Evolutionary conservation across 2,888 invertebrate species (phyloP), one percentile per base, ranked within the genome.

Genomic region (Noctuana brunneofusca): DNA sequence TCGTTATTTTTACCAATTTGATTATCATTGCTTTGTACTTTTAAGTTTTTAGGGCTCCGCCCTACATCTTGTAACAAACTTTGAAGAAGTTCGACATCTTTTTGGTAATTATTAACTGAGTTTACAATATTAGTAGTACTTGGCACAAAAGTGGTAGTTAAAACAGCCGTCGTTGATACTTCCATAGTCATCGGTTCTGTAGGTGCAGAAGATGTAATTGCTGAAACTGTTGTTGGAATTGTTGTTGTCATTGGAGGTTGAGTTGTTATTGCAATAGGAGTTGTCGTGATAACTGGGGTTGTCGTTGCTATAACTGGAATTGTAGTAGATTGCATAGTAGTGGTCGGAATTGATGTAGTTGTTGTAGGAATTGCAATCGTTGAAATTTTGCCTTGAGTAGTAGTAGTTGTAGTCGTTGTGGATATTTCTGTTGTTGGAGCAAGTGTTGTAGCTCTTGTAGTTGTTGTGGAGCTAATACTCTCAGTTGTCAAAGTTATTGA

Each of bases 31-130:
- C 73, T 78, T n/a, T 55, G 63, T 52, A 52, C 14, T 46, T 81
- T 86, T 64, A 89, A 78, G 64, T 81, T 85, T 75, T 87, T 87
- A 20, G 90, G 87, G 74, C 83, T 87, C 57, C 90, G 86, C 62
- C 83, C 85, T 11, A 80, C 80, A 68, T 85, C 78, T 77, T 78
- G 73, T 68, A 86, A 66, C 66, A 87, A 71, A 46, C 66, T 55
- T 68, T 84, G 79, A 20, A 83, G 66, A 55, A 81, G 65, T 63
- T 80, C 75, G 53, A 81, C 74, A 65, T 88, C 86, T 68, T 83
- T 77, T 75, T 84, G 79, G 65, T 82, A 84, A 68, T 64, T 48
- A 16, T 80, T 78, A 58, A 70, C 81, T 50, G 84, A 75, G 65
- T 82, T 79, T 27, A 84, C 76, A 68, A 74, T 76, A 68, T 76